phyloP scores from a whole-genome alignment of 2,888 invertebrate genomes.

The Papilio protenor region DNA sequence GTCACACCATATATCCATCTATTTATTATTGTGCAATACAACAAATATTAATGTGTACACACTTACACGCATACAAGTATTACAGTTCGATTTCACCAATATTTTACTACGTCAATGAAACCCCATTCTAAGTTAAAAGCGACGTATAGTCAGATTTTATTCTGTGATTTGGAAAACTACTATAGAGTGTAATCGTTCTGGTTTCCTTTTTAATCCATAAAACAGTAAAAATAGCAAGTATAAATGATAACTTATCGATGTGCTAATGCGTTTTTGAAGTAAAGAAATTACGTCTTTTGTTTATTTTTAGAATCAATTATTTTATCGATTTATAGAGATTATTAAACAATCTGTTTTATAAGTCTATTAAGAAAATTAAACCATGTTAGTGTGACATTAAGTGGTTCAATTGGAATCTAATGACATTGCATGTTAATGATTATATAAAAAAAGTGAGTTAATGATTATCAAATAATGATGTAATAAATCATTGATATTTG shows the following conservation, averaged over 20 bases:
- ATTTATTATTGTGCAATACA: no score
- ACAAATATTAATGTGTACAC: no score
- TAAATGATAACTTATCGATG: constrained; percentile 29
- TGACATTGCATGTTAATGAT: constrained; percentile 17
- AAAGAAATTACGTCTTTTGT: constrained; percentile 22
- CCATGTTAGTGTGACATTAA: constrained; percentile 28
- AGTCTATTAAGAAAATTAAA: background rate
- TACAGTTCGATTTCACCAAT: no score
- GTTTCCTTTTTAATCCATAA: constrained; percentile 22
- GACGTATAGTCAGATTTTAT: constrained; percentile 20
- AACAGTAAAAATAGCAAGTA: constrained; percentile 3
- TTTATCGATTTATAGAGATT: background rate
- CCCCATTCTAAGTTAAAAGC: constrained; percentile 23
- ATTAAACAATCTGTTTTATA: constrained; percentile 14
- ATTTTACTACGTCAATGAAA: constrained; percentile 16
- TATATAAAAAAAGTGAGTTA: constrained; percentile 21
- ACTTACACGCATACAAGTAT: no score
- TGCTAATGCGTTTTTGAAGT: no score
- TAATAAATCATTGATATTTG: background rate
- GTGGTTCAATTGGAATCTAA: constrained; percentile 20
- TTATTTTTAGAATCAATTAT: constrained; percentile 30
- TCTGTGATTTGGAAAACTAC: constrained; percentile 33
- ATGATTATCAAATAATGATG: background rate
- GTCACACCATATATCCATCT: no score
- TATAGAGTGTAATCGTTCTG: constrained; percentile 23